Base-by-base conservation (phyloP, 2,888 invertebrate genomes). In the Lymantria dispar region DNA sequence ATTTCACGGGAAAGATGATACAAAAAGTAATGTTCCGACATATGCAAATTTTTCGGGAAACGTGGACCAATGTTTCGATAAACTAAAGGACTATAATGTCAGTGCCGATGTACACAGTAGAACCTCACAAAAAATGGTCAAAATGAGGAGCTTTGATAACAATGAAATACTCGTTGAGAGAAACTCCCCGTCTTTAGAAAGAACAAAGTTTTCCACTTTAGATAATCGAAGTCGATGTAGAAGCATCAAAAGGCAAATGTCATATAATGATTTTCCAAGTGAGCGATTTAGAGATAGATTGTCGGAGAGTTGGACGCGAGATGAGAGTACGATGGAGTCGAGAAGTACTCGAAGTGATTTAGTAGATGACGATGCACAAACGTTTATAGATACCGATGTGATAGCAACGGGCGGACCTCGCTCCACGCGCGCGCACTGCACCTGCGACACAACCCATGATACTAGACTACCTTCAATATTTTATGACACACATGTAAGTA, bases 41-140 rank as follows among this genome's bases (percentile, higher is more conserved):
- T 92, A 91, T 65, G 86, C 87, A 45, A 91, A 91, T 68, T 91
- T 88, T 72, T 87, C 91, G 44, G 86, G 88, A 42, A 91, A 91
- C 56, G 87, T 91, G 62, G 92, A 92, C 74, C 88, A 89, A 75
- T 88, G 89, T 75, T 87, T 90, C 50, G 90, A 91, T 62, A 86
- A 88, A 70, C 74, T 87, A 45, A 83, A 85, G 69, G 84, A 85
- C 61, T 83, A 76, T 65, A 82, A 75, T 62, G 68, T 76, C 50
- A 78, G 68, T 60, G 62, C 74, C 41, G 87, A 88, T 51, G 63
- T 72, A 52, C 78, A 66, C 62, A 72, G 76, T 54, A 70, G 76
- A 53, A 60, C 71, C 33, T 64, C 80, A 12, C 79, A 81, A 45
- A 87, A 83, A 72, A 76, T 80, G 68, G 70, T 78, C n/a, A 89